These are phyloP conservation scores for Anneissia japonica DNA, from an alignment of 35 echinoderm and acorn worm species.

Conservation along the genomic window DNA sequence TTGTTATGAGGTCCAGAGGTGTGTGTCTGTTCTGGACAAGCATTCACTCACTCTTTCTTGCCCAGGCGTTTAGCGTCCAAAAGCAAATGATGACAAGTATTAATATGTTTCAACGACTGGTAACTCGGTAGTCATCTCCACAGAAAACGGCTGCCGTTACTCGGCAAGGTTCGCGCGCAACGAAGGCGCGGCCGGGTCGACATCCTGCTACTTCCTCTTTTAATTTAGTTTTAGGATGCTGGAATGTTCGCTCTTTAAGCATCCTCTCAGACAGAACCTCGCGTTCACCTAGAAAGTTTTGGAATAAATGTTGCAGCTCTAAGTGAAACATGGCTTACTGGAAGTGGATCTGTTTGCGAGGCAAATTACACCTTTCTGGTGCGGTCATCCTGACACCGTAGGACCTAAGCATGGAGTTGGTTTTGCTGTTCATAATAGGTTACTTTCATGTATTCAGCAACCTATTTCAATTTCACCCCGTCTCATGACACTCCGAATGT, in stretches of 20 bases:
- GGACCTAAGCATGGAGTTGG: slow-evolving; percentile 23
- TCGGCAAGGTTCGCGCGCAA: too few relatives aligned
- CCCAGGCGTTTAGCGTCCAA: too few relatives aligned
- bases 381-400: neutral
- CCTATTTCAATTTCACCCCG: slow-evolving; percentile 11
- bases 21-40: too few relatives aligned
- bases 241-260: neutral
- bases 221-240: neutral
- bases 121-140: too few relatives aligned
- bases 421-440: slow-evolving; percentile 5
- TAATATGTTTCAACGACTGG: too few relatives aligned
- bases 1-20: too few relatives aligned
- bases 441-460: slow-evolving; percentile 11
- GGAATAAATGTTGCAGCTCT: slow-evolving; percentile 7
- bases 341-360: slow-evolving; percentile 3
- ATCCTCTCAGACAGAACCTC: neutral
- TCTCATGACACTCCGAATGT: neutral
- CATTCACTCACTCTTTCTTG: too few relatives aligned
- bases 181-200: too few relatives aligned
- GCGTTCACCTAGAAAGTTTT: neutral
- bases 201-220: too few relatives aligned
- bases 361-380: neutral
- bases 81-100: too few relatives aligned
- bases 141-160: too few relatives aligned
- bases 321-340: slow-evolving; percentile 25